Evolutionary conservation across 2,797 vertebrate species (phyloP), one percentile per base, ranked within the genome.

Genomic region (Bovichtus diacanthus): DNA sequence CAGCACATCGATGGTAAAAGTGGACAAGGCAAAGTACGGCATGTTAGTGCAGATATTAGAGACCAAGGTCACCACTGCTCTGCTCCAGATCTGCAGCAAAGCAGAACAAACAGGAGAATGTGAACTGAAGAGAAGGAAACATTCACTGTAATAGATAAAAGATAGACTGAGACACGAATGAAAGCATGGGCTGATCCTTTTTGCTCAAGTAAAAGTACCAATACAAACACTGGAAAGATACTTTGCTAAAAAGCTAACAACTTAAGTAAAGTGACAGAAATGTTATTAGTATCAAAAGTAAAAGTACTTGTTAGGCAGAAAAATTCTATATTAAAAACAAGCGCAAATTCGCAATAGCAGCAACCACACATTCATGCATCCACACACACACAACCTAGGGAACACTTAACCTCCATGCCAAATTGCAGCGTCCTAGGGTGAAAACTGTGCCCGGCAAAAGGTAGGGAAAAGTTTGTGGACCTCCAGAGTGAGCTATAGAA

Each of bases 41-140:
- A 29, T 10, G 18, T 54, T 34, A 46, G 46, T 73, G 60, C 55
- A 61, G 43, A 64, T 80, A 59, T 64, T 53, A 43, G 55, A 70
- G 49, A 58, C 5, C 61, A 49, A 43, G 74, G 51, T 66, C 49
- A 38, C 36, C n/a, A 16, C 44, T 16, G 70, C 61, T 59, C 61
- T 61, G 75, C 74, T 74, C 76, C 29, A 70, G 55, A 85, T 84
- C 75, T 84, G 73, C 82, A 74, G 70, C 71, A 80, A 81, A 82
- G 74, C 80, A 83, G 66, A 87, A 81, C 53, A 60, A 70, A 77
- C 56, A 18, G 31, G 59, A 54, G 54, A 49, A 53, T n/a, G 68
- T 64, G 74, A 82, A 70, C 19, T 18, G 39, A 56, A 41, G 47
- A 79, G 72, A 63, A 72, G 10, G 74, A 72, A 27, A 23, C 47